Conservation (phyloP, 2,113 vertebrate genomes). For the Caloenas nicobarica region DNA sequence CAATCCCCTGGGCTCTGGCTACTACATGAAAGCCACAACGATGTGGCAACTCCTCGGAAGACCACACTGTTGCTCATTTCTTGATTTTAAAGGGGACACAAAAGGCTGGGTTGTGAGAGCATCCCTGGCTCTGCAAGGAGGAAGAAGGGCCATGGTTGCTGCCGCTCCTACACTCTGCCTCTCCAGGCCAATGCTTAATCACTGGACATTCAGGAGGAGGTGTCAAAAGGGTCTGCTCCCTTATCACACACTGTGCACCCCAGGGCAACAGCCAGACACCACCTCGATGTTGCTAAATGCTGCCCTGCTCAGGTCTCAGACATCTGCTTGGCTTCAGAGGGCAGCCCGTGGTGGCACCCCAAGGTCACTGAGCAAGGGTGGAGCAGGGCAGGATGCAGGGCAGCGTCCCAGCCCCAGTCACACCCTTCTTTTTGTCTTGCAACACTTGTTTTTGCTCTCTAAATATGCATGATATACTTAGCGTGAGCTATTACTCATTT, state of each 20-base stretch:
- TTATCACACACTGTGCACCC: no score
- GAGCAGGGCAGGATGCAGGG: not conserved
- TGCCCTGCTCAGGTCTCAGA: not conserved
- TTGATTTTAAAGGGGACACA: not conserved
- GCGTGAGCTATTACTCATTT: not conserved
- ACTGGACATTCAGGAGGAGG: not conserved
- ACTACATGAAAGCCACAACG: not conserved
- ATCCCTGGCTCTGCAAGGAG: not conserved
- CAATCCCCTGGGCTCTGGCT: not conserved
- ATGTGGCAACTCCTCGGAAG: not conserved
- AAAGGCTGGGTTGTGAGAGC: accelerated
- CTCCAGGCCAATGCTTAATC: accelerated
- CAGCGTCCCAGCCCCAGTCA: not conserved
- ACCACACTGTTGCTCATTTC: not conserved
- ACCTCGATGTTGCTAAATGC: accelerated
- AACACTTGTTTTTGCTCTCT: not conserved
- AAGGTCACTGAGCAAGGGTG: not conserved
- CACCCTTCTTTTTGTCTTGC: not conserved
- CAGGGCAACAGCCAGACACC: not conserved
- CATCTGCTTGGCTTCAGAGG: not conserved
- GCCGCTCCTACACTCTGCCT: accelerated
- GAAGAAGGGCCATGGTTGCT: accelerated
- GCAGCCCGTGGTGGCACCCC: not conserved
- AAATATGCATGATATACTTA: not conserved
- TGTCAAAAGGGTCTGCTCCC: not conserved